These are phyloP conservation scores for Tinamus guttatus DNA, from an alignment of 2,113 vertebrate species.

Conservation along the genomic window DNA sequence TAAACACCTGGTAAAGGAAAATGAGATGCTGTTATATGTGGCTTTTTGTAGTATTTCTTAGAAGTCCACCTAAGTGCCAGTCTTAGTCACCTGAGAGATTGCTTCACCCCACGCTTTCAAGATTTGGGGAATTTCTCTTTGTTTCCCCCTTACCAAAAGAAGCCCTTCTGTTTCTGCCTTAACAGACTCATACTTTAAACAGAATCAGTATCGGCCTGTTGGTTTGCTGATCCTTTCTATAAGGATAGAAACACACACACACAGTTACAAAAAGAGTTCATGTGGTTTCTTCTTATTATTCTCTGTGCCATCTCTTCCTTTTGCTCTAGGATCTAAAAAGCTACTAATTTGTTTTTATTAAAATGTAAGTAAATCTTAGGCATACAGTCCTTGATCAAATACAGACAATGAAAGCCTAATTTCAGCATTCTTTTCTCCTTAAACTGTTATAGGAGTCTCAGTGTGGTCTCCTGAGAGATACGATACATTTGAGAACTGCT, in stretches of 20 bases:
- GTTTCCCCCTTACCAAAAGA: neutral
- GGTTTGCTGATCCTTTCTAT: neutral
- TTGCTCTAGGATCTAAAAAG: constrained; percentile 11
- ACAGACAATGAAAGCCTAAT: neutral
- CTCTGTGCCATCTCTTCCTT: neutral
- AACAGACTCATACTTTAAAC: neutral
- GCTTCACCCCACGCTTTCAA: neutral
- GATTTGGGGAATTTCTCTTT: neutral
- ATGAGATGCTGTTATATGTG: neutral
- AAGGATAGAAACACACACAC: neutral
- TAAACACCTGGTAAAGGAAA: neutral
- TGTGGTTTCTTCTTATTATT: neutral
- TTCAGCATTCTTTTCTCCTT: neutral
- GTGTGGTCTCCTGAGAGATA: constrained; percentile 29
- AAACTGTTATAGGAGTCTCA: neutral
- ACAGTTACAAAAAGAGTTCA: neutral
- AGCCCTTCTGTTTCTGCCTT: neutral
- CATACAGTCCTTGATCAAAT: neutral
- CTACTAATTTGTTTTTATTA: neutral
- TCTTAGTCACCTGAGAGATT: neutral
- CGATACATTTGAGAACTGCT: constrained; percentile 20
- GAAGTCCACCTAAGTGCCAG: neutral
- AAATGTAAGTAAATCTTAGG: neutral
- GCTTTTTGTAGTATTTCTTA: neutral
- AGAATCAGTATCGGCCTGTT: neutral